phyloP scores from a whole-genome alignment of 2,797 vertebrate genomes.

The Sebastolobus altivelis region DNA sequence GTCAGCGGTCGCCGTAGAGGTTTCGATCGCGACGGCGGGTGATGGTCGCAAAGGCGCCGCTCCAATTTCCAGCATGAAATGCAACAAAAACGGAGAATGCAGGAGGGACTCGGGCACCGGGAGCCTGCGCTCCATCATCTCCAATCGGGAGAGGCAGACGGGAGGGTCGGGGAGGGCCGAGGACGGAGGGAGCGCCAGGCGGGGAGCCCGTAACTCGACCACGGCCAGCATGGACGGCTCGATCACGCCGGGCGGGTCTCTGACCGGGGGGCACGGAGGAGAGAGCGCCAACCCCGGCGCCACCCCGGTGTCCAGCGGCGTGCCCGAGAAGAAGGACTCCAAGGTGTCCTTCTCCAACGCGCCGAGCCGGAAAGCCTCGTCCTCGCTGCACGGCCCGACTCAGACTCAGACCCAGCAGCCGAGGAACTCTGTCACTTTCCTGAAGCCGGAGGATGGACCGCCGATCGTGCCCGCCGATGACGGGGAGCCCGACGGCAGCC shows the following conservation, averaged over 20 bases:
- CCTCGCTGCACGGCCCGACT: conserved; percentile 79
- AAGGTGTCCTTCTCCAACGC: conserved; percentile 89
- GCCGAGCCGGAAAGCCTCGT: conserved; percentile 87
- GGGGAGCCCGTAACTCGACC: conserved; percentile 84
- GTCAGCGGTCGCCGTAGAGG: conserved; percentile 71
- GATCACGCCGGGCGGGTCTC: conserved; percentile 80
- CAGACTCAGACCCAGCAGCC: conserved; percentile 81
- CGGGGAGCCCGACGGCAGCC: conserved; percentile 87
- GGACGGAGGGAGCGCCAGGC: conserved; percentile 79
- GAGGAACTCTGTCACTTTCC: conserved; percentile 88
- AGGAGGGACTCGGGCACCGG: conserved; percentile 87
- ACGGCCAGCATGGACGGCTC: conserved; percentile 86
- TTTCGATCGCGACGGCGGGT: conserved; percentile 74
- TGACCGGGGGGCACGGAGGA: conserved; percentile 79
- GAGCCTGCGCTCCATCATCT: conserved; percentile 88
- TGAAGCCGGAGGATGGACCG: conserved; percentile 87
- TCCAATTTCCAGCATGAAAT: conserved; percentile 87
- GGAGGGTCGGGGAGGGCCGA: conserved; percentile 77
- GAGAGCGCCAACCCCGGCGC: conserved; percentile 74
- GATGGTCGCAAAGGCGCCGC: conserved; percentile 78
- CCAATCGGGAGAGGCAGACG: conserved; percentile 84
- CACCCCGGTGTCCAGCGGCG: conserved; percentile 72
- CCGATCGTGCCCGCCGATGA: conserved; percentile 89
- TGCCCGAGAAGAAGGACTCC: conserved; percentile 86
- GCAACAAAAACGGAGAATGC: conserved; percentile 91